Base-by-base conservation (phyloP, 2,797 vertebrate genomes). In the Sebastes jordani region DNA sequence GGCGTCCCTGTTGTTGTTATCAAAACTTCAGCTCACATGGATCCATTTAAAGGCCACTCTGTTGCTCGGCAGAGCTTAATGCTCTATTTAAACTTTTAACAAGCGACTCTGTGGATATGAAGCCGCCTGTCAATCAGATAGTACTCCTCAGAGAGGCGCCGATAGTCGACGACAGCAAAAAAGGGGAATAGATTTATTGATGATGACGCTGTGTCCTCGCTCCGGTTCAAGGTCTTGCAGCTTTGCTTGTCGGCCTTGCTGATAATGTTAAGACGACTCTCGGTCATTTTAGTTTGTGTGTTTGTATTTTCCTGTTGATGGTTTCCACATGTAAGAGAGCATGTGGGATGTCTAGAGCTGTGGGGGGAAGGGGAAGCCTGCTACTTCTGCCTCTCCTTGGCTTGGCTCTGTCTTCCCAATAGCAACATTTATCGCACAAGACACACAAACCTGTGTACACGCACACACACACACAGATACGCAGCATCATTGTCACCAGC, bases 21-120 rank as follows among this genome's bases (percentile, higher is more conserved):
- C 81, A 73, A 67, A 88, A 72, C 61, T 25, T 66, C 38, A 38
- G 76, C 78, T 84, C 87, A 90, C 72, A 85, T 90, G 90, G 82
- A 87, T 94, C 82, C 75, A 75, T 90, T 93, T 94, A 92, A 84
- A 91, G 68, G 30, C 62, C 70, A 46, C 59, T 66, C 54, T 54
- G 25, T 42, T 42, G 36, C 81, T 56, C 22, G 11, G 46, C 22
- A 29, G 42, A 69, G 63, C 49, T 71, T 76, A 75, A 68, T 68
- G 67, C 68, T 83, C 81, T 68, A 55, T 86, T 80, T 87, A 76
- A 80, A 86, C 30, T 14, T 86, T 84, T 80, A 86, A 86, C 52
- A 71, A 77, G 74, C 5, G 34, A 20, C 70, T 76, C 56, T 7
- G 65, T 85, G 60, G 76, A 78, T 60, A 73, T 75, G 66, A 86